phyloP scores from a whole-genome alignment of 1,140 invertebrate species.

The Eriocheir sinensis region DNA sequence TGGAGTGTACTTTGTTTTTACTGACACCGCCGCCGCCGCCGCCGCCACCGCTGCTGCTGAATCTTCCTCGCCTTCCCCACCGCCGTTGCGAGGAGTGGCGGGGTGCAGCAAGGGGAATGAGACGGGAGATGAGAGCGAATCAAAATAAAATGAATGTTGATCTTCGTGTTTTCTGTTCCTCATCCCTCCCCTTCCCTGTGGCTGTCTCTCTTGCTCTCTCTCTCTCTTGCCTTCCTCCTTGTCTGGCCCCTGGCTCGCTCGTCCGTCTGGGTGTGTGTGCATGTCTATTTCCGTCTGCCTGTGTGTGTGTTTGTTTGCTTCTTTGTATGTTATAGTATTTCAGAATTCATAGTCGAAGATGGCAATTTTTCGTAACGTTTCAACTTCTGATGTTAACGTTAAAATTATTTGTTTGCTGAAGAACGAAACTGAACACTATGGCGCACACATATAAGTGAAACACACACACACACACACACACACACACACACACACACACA shows the following conservation, averaged over 20 bases:
- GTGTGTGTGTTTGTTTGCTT: too few relatives aligned
- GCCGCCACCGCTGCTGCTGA: too few relatives aligned
- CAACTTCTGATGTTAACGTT: too few relatives aligned
- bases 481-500: conserved; percentile 47
- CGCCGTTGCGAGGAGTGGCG: conserved; percentile 24
- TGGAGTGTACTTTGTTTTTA: neutral
- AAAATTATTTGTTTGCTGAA: too few relatives aligned
- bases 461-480: conserved; percentile 47
- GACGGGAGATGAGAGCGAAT: conserved; percentile 6
- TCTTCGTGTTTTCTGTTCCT: neutral
- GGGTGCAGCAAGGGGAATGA: neutral
- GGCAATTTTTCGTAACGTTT: too few relatives aligned
- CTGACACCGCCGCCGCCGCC: neutral
- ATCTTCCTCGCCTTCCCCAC: too few relatives aligned
- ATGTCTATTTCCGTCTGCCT: too few relatives aligned
- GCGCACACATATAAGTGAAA: neutral
- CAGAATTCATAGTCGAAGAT: too few relatives aligned
- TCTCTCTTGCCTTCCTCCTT: neutral
- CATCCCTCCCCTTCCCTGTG: neutral
- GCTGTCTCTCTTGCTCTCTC: neutral
- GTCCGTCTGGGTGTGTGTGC: neutral
- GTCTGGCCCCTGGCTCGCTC: neutral
- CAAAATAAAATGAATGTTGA: neutral
- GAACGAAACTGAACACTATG: too few relatives aligned
- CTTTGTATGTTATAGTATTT: too few relatives aligned